Base-by-base conservation (phyloP, 2,888 invertebrate species). In the Terebella lapidaria region DNA sequence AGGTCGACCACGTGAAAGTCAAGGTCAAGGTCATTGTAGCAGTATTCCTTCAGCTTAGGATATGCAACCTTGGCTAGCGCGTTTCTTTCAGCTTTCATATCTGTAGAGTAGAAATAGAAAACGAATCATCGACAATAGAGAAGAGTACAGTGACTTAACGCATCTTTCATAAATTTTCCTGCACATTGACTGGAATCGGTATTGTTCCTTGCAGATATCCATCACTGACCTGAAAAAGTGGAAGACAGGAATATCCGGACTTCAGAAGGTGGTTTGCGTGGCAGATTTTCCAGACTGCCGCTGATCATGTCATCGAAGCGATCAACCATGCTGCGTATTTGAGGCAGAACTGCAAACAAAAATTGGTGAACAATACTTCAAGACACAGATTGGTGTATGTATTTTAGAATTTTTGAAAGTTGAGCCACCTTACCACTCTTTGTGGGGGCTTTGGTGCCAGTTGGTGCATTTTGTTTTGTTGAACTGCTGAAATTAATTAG, bases 1-100 rank as follows among this genome's bases (percentile, higher is more conserved):
- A 78, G 72, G 65, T 78, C 78, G 22, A 77, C 74, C 55, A 78
- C 46, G 26, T 35, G 74, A 59, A 78, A 77, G 63, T 76, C 74
- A 18, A 78, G 69, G 52, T 69, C 75, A n/a, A 63, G 60, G 22
- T 59, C 51, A 20, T 59, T 51, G 1, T 70, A 58, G 63, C 77
- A 77, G 63, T 64, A 69, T 27, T 72, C 67, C 53, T 72, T 68
- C 27, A 78, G 59, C 20, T 68, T 47, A 1, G 77, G 75, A 53
- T 71, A 74, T 1, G 71, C 74, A n/a, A 71, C 63, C 15, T 65
- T 60, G 1, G 72, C 69, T 29, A 78, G 64, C 26, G 68, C 67
- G 59, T 78, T 78, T 35, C 78, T 67, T 57, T 78, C 78, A 24
- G 68, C 71, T 54, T 71, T 57, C 70, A 74, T 74, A 64, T 77